Evolutionary conservation across 2,113 vertebrate genomes (phyloP).

Genomic region (Charina bottae): DNA sequence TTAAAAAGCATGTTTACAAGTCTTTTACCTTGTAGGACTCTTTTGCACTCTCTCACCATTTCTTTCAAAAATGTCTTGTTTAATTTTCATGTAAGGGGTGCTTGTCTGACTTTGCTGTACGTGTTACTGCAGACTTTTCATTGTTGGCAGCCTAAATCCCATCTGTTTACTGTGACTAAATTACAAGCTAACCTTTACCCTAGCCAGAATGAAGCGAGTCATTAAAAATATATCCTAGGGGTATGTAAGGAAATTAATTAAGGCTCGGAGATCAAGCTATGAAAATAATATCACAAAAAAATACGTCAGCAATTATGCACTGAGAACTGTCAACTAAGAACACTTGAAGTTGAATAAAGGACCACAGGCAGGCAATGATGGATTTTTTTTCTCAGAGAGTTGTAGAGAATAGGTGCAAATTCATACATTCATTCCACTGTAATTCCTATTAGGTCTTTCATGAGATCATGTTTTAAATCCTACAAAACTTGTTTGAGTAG

Average conservation of each 20-base stretch:
- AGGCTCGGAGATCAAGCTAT: constrained; percentile 6
- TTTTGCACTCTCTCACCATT: background rate
- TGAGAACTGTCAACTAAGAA: background rate
- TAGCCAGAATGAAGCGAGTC: background rate
- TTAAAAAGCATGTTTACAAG: background rate
- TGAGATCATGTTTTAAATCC: background rate
- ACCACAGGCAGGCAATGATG: background rate
- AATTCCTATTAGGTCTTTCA: background rate
- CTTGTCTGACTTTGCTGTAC: constrained; percentile 19
- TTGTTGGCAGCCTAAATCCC: constrained; percentile 32
- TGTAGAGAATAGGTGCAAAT: background rate
- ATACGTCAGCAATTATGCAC: background rate
- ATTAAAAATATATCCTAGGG: constrained; percentile 18
- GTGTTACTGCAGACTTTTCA: background rate
- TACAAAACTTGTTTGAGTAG: background rate
- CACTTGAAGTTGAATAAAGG: background rate
- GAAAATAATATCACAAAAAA: constrained; percentile 31
- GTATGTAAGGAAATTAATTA: constrained; percentile 21
- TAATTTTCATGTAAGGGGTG: background rate
- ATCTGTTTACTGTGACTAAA: constrained; percentile 13
- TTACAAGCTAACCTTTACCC: constrained; percentile 36
- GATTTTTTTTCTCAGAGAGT: background rate
- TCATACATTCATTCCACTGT: background rate
- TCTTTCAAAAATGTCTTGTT: background rate
- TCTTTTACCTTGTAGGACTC: background rate